These are phyloP conservation scores for Psittacula derbiana DNA, from an alignment of 2,797 vertebrate genomes.

Conservation along the genomic window DNA sequence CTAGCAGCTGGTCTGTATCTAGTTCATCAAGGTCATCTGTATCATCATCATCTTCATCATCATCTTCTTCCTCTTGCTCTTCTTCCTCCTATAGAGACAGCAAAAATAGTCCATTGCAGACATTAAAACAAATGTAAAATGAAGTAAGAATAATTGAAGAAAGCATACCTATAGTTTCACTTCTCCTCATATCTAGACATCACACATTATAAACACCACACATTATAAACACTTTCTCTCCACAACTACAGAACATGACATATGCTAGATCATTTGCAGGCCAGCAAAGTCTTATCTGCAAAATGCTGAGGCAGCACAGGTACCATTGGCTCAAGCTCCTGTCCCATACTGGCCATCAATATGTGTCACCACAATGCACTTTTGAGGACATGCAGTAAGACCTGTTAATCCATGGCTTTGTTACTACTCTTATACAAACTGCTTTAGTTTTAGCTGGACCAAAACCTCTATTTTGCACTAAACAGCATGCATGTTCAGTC, in stretches of 20 bases:
- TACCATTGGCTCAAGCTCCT: background rate
- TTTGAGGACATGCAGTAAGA: background rate
- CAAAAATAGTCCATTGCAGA: background rate
- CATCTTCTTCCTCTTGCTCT: conserved; percentile 93
- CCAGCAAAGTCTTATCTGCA: background rate
- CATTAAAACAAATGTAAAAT: background rate
- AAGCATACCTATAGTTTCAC: background rate
- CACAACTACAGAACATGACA: background rate
- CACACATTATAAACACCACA: background rate
- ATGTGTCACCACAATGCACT: background rate
- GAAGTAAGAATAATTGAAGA: background rate
- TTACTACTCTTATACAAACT: background rate
- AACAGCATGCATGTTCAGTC: background rate
- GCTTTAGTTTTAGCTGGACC: background rate
- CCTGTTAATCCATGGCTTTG: background rate
- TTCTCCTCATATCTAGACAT: background rate
- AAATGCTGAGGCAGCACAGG: background rate
- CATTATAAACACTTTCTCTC: background rate
- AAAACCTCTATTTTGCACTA: background rate
- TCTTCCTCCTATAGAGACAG: conserved; percentile 83
- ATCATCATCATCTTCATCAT: conserved; percentile 88
- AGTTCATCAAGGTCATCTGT: conserved; percentile 91
- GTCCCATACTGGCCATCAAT: background rate
- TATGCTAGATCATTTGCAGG: background rate
- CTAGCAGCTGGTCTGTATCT: conserved; percentile 91